These are phyloP conservation scores for Caenorhabditis macrosperma DNA, from an alignment of 2,888 invertebrate species.

Conservation along the genomic window DNA sequence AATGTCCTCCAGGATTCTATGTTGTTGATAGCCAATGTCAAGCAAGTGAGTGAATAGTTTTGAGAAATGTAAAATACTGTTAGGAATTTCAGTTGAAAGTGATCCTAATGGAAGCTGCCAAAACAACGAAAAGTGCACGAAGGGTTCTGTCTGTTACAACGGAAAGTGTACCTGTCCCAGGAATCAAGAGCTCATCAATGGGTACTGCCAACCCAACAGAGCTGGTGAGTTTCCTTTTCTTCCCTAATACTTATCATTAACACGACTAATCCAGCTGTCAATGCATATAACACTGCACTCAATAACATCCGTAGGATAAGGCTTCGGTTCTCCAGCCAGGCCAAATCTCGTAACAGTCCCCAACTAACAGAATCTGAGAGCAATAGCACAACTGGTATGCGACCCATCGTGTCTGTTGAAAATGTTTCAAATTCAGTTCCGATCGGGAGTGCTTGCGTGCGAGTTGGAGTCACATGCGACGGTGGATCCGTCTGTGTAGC, in stretches of 20 bases:
- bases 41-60: conserved; percentile 33
- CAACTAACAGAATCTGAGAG: conserved; percentile 33
- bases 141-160: conserved; percentile 76
- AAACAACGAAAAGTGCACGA: conserved; percentile 72
- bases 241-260: not conserved
- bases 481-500: conserved; percentile 77
- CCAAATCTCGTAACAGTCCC: conserved; percentile 43
- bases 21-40: conserved; percentile 45
- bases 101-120: conserved; percentile 65
- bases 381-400: conserved; percentile 24
- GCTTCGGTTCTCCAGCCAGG: conserved; percentile 52
- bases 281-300: conserved; percentile 56
- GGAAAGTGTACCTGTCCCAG: conserved; percentile 70
- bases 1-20: conserved; percentile 62
- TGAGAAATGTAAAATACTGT: not conserved
- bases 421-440: conserved; percentile 43
- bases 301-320: conserved; percentile 53
- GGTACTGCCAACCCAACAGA: conserved; percentile 77
- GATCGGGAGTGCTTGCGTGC: conserved; percentile 72
- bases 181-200: conserved; percentile 68
- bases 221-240: conserved; percentile 73
- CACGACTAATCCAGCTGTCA: conserved; percentile 23
- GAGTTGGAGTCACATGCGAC: conserved; percentile 73
- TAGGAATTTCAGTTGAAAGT: conserved; percentile 55
- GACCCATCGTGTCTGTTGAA: no score